Base-by-base conservation (phyloP, 1,140 invertebrate species). In the Atopsyche davidsoni region DNA sequence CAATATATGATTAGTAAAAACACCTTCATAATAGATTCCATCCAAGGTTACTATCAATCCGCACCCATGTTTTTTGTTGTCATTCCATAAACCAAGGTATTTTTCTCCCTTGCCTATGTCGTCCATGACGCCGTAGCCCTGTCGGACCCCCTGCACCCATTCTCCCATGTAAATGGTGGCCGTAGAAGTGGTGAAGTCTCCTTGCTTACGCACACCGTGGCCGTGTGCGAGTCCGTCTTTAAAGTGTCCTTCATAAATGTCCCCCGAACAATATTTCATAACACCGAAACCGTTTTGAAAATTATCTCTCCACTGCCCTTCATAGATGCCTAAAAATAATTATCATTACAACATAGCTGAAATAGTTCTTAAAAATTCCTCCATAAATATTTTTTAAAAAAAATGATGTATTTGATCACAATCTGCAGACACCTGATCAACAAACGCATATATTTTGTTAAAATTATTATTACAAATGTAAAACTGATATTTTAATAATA, bases 11-110 rank as follows among this genome's bases (percentile, higher is more conserved):
- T 85, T 81, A 44, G 78, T 76, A 63, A 92, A 94, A 44, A 79
- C 79, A 18, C 90, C 90, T 73, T 92, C 89, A 60, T 91, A 92
- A 70, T 94, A 93, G 70, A 90, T 85, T 0, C 89, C 89, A 70
- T 92, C 87, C 42, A 91, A 72, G 1, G 89, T 92, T 2, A 93
- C 87, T 39, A 92, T 87, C 21, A 90, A 70, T 7, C 89, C 89
- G 60, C 78, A 79, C 0, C 89, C 89, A 64, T 87, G 81, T 51
- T 85, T 84, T 62, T 82, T 79, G 64, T 89, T 86, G 48, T 91
- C 87, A 44, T 69, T 79, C 87, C 90, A 94, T 64, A 81, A 81
- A 11, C 90, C 90, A 61, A 93, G 78, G 70, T 92, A 93, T 67
- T 92, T 92, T 66, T 92, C 87, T 17, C 89, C 90, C 59, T 79